phyloP scores from a whole-genome alignment of 2,888 invertebrate species.

The Dryocosmus kuriphilus region DNA sequence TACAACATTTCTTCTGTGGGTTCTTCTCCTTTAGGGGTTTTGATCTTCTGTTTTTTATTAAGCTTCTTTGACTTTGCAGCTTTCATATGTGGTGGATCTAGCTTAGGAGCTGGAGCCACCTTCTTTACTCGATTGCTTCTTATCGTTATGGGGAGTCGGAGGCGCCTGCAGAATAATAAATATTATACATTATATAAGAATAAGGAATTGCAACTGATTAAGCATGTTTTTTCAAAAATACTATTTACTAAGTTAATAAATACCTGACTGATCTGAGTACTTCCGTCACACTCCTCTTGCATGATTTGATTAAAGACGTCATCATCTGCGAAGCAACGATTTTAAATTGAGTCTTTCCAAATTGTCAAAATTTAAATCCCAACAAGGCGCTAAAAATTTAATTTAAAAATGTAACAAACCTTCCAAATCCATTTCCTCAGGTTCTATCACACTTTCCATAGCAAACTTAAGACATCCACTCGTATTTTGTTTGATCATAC shows the following conservation, averaged over 20 bases:
- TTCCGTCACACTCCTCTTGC: not conserved
- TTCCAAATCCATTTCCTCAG: conserved; percentile 26
- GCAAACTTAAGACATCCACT: conserved; percentile 36
- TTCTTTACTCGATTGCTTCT: not conserved
- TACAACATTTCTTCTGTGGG: conserved; percentile 7
- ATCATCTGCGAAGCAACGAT: not conserved
- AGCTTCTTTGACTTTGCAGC: not conserved
- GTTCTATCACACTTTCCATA: conserved; percentile 27
- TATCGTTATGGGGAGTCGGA: not conserved
- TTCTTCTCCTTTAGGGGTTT: not conserved
- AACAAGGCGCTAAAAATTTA: not conserved
- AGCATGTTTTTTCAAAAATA: not conserved
- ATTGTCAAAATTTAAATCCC: not conserved
- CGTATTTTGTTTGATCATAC: conserved; percentile 39
- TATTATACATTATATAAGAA: not conserved
- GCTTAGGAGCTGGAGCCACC: not conserved
- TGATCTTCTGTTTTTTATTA: not conserved
- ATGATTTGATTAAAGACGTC: conserved; percentile 18
- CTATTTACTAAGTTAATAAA: not conserved
- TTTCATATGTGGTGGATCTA: not conserved
- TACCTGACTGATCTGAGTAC: not conserved
- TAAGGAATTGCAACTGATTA: not conserved
- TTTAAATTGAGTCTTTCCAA: not conserved
- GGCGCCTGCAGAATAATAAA: not conserved
- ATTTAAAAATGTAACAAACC: conserved; percentile 9